Conservation (phyloP, 1,140 invertebrate genomes). For the Anastrepha obliqua region DNA sequence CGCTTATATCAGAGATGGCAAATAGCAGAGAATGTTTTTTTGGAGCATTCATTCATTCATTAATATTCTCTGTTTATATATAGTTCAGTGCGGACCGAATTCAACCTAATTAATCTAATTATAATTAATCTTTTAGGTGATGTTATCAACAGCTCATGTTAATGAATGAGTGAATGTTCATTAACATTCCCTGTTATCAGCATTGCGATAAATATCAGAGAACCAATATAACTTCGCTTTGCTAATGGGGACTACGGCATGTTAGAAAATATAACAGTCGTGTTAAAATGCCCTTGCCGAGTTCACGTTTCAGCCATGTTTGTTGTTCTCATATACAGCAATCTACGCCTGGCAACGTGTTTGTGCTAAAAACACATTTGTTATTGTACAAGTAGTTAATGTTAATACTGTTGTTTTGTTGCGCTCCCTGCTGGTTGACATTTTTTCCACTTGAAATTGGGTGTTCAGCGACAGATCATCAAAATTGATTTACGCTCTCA, state of each 20-base stretch:
- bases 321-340: not conserved
- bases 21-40: too few species aligned
- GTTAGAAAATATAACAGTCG: not conserved
- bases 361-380: not conserved
- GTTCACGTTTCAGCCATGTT: not conserved
- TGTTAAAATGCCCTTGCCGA: not conserved
- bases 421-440: not conserved
- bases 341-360: not conserved
- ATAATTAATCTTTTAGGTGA: too few species aligned
- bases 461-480: not conserved
- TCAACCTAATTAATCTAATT: too few species aligned
- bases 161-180: too few species aligned
- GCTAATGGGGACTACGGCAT: not conserved
- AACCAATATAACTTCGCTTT: not conserved
- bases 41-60: too few species aligned
- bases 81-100: too few species aligned
- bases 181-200: too few species aligned
- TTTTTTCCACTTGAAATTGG: slow-evolving; percentile 13
- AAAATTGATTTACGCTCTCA: slow-evolving; percentile 32
- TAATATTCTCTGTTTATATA: too few species aligned
- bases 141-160: too few species aligned
- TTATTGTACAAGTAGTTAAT: not conserved
- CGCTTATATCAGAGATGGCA: too few species aligned
- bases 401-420: not conserved
- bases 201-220: too few species aligned